phyloP scores from a whole-genome alignment of 2,797 vertebrate genomes.

The Hydrophis major region DNA sequence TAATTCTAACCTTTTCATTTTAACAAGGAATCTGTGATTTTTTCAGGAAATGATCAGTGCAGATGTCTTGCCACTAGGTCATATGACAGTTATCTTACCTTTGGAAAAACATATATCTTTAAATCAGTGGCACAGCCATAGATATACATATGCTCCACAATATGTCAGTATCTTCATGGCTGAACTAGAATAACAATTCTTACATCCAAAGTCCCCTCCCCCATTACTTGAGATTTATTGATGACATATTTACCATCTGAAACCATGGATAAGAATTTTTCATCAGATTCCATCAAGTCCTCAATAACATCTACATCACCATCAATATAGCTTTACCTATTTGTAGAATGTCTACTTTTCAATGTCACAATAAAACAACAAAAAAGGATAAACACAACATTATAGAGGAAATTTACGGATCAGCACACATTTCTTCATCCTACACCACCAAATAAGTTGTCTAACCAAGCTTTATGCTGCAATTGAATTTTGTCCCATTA shows the following conservation, averaged over 20 bases:
- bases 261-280: background rate
- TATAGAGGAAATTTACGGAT: background rate
- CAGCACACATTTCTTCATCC: background rate
- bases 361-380: background rate
- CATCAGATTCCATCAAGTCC: background rate
- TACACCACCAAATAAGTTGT: background rate
- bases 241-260: background rate
- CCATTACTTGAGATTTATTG: background rate
- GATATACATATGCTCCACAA: background rate
- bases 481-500: background rate
- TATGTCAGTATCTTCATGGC: background rate
- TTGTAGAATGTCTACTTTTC: background rate
- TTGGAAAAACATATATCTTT: background rate
- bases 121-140: background rate
- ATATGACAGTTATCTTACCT: background rate
- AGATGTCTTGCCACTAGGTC: background rate
- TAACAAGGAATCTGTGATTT: background rate
- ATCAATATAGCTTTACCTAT: background rate
- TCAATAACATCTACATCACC: background rate
- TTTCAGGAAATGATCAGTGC: background rate
- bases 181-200: background rate
- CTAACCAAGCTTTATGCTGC: background rate
- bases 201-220: background rate
- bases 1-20: background rate
- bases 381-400: background rate